Base-by-base conservation (phyloP, 1,140 invertebrate species). In the silkworm (Bombyx mori) region DNA sequence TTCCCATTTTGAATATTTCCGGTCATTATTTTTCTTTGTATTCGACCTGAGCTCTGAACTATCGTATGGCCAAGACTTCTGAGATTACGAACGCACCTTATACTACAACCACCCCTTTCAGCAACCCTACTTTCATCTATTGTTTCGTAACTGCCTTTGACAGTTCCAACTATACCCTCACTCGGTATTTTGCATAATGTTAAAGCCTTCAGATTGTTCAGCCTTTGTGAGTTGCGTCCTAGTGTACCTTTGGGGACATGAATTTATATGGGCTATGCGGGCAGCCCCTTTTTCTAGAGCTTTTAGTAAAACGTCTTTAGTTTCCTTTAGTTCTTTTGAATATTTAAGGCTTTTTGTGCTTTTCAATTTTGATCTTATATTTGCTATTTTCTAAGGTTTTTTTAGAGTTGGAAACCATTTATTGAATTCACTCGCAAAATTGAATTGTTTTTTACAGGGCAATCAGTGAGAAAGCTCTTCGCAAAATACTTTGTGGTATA, bases 171-270 rank as follows among this genome's bases (percentile, higher is more conserved):
- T 54, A 61, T 61, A 58, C 62, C 61, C 54, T 49, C 55, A 58
- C 44, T 57, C 42, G 54, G 62, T 58, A 55, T 66, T 69, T 69
- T 71, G 66, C 69, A 68, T 74, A 71, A 71, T 68, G 63, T 66
- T 63, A 62, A 50, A 55, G 63, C 47, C 53, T 51, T 52, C 63
- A 64, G 60, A 63, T 62, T 67, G 54, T 66, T 55, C 52, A 57
- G 56, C 57, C 66, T 65, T 60, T 65, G 55, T 63, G 26, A 35
- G 26, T 35, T 35, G 52, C 60, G 42, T 57, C 35, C 56, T 49
- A 52, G 46, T 12, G 49, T 49, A 63, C 58, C 55, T 63, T 66
- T 55, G 22, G 61, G 59, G 69, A 64, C 69, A 61, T 69, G 66
- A 69, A 73, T 64, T 70, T 76, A 70, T 68, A 65, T 63, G 59